Percentiles rank a stretch among this genome's conserved stretches.
These are phyloP conservation scores for Loxodonta africana DNA, from an alignment of 2,113 vertebrate genomes.

Conservation along the genomic window DNA sequence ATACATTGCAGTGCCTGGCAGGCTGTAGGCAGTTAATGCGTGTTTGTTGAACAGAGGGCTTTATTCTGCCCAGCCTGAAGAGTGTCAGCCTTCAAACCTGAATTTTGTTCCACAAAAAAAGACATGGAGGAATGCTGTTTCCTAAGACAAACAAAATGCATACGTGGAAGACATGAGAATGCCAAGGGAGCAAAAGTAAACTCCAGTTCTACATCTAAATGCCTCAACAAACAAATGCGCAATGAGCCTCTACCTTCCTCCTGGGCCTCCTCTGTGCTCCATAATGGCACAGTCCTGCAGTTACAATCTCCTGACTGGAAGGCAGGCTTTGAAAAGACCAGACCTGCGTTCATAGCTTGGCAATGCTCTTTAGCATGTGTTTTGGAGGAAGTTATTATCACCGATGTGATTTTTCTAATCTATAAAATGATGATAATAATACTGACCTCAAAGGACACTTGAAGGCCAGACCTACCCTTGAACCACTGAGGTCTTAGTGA, in stretches of 20 bases:
- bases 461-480: background rate
- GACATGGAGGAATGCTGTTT: background rate
- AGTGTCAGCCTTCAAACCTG: constrained; percentile 11
- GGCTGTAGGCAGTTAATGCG: background rate
- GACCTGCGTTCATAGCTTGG: background rate
- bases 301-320: background rate
- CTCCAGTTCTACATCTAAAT: background rate
- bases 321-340: background rate
- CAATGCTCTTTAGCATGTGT: background rate
- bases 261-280: background rate
- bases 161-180: background rate
- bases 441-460: background rate
- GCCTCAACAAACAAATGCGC: background rate
- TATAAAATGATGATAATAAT: background rate
- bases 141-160: background rate
- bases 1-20: background rate
- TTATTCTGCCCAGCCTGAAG: constrained; percentile 33
- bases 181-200: background rate
- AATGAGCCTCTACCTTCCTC: background rate
- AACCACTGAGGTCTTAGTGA: background rate
- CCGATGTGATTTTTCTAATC: background rate
- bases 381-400: background rate
- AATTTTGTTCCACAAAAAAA: constrained; percentile 23
- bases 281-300: background rate
- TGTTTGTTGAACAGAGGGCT: background rate